Evolutionary conservation across 2,797 vertebrate species (phyloP).

Genomic region (Myioborus miniatus): DNA sequence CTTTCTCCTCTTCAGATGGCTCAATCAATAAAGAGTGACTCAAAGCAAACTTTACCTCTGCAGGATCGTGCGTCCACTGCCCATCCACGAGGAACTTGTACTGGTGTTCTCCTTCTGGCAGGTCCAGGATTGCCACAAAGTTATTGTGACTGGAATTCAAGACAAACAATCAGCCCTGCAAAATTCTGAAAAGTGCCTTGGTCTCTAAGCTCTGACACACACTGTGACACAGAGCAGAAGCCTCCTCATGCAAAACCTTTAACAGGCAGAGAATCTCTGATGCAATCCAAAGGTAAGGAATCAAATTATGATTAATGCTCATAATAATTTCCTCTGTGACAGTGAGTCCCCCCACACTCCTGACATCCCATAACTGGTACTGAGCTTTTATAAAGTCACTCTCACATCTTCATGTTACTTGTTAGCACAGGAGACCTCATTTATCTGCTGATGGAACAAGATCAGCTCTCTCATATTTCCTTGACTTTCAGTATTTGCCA

Average conservation of each 20-base stretch:
- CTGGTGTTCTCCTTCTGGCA: constrained; percentile 97
- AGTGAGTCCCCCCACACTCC: not conserved
- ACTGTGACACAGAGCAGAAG: not conserved
- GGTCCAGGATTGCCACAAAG: constrained; percentile 93
- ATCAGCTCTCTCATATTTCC: not conserved
- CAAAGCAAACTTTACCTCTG: constrained; percentile 79
- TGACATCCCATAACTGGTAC: not conserved
- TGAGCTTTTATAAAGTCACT: not conserved
- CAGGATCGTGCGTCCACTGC: constrained; percentile 93
- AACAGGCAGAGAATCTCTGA: not conserved
- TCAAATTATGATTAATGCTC: not conserved
- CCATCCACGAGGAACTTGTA: constrained; percentile 98
- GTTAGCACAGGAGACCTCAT: not conserved
- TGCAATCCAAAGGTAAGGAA: not conserved
- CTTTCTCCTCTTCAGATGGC: not conserved
- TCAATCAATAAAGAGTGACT: not conserved
- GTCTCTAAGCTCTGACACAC: not conserved
- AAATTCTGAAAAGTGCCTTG: not conserved
- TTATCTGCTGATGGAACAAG: not conserved
- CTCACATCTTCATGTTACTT: not conserved
- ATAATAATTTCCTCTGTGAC: not conserved
- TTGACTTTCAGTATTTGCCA: not conserved
- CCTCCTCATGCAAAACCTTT: not conserved
- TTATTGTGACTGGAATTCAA: constrained; percentile 87
- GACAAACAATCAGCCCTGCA: not conserved